Evolutionary conservation across 2,113 vertebrate species (phyloP), one percentile per base, ranked within the genome.

Genomic region (Paraplagusia blochii): DNA sequence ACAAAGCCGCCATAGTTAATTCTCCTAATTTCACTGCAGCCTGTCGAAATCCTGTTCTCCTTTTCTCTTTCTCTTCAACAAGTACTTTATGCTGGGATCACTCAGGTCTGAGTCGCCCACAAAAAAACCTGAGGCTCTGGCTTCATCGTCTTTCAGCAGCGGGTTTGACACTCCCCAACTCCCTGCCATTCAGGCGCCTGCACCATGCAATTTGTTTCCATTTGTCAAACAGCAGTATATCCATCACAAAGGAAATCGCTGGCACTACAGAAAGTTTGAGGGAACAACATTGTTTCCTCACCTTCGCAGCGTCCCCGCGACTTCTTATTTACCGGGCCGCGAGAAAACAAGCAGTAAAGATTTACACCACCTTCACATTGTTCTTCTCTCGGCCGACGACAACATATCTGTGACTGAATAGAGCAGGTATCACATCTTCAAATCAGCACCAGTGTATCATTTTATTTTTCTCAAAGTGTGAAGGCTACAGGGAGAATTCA

Each of bases 1-100:
- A 90, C 86, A 90, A 90, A 90, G 87, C 77, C 74, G 77, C 85
- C 87, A 88, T 81, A 87, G 86, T 89, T 81, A 84, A 85, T 88
- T 85, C 84, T 74, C 79, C 83, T 88, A 88, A 90, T 89, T 89
- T 88, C 86, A 80, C 80, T 79, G 74, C 86, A 84, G 81, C 87
- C 84, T 90, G 89, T 88, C 88, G 79, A 87, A 86, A 85, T 83
- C 66, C 81, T 33, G 79, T 77, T 82, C 81, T 78, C 74, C 81
- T 75, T 85, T 82, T 87, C 76, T 83, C 73, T 70, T 54, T 74
- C 76, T 85, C 78, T 79, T 85, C 85, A 83, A 82, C 83, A 81
- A 83, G 86, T 85, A 86, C 82, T 88, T 87, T 86, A 81, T 82
- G 83, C 63, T 19, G 48, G 88, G 80, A 85, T 88, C 85, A 86